Evolutionary conservation across 2,797 vertebrate species (phyloP), one percentile per base, ranked within the genome.

Genomic region (Hybognathus amarus): DNA sequence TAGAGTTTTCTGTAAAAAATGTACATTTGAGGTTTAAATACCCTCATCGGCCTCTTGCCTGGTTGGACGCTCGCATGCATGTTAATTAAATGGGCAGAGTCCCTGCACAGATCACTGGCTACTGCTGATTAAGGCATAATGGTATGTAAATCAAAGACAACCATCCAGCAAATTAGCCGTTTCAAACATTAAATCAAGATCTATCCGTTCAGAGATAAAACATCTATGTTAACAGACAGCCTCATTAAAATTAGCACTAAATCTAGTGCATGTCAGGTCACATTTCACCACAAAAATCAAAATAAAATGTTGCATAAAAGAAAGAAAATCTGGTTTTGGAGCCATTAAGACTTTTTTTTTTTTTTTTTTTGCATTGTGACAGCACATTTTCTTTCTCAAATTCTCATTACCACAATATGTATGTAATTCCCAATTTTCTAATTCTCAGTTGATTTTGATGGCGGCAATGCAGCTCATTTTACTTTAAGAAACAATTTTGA

Each of bases 81-180:
- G 86, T 89, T 94, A 94, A 94, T 95, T 93, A 93, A 93, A 93
- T 82, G 83, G 89, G 87, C 87, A 89, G 90, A 91, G 91, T 91
- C 89, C 89, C 79, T 89, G 69, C 88, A 91, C 83, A 91, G 92
- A 92, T 93, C 92, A 88, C 91, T 92, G 92, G 90, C 90, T 90
- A 88, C 86, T 89, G 89, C 90, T 91, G 92, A 94, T 94, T 93
- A 93, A 93, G 75, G 89, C 90, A 89, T 90, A 89, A 93, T 92
- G 89, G 89, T 87, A 90, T 87, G 91, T 93, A 92, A 93, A 95
- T 94, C 93, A 95, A 93, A 92, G 91, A 93, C 91, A 91, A 93
- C 89, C 92, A 93, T 93, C 90, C 90, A 84, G 90, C 89, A 93
- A 94, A 95, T 95, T 93, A 93, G 92, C 89, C 89, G 87, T 89